phyloP scores from a whole-genome alignment of 2,888 invertebrate species.

The Selenia dentaria region DNA sequence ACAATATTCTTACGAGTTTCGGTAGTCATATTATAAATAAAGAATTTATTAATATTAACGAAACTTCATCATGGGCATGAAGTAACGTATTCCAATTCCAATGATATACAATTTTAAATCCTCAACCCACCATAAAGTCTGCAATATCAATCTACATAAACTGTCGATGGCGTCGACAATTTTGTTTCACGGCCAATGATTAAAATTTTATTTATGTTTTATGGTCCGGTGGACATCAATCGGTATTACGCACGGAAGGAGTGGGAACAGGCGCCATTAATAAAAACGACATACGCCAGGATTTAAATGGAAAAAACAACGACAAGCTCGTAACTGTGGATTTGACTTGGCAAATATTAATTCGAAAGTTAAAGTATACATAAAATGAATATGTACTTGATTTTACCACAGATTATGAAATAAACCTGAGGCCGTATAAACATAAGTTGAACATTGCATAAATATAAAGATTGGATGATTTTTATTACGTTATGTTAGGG shows the following conservation, averaged over 20 bases:
- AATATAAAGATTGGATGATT: too few relatives aligned
- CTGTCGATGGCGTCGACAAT: slow-evolving; percentile 34
- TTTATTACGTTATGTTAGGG: too few relatives aligned
- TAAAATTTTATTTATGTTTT: slow-evolving; percentile 55
- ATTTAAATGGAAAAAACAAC: slow-evolving; percentile 54
- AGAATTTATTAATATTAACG: too few relatives aligned
- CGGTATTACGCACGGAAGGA: slow-evolving; percentile 50
- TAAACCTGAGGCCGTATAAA: too few relatives aligned
- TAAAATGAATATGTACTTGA: too few relatives aligned
- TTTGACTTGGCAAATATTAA: neutral
- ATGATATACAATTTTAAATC: neutral
- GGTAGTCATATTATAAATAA: too few relatives aligned
- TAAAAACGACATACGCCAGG: slow-evolving; percentile 53
- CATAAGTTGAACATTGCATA: too few relatives aligned
- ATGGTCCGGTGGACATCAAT: slow-evolving; percentile 51
- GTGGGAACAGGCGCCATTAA: slow-evolving; percentile 51
- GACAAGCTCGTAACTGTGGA: slow-evolving; percentile 18
- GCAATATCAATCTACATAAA: slow-evolving; percentile 22
- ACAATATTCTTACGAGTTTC: too few relatives aligned
- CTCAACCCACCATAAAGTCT: slow-evolving; percentile 6
- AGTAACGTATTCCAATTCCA: neutral
- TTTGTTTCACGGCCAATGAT: slow-evolving; percentile 45
- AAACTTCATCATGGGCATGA: too few relatives aligned
- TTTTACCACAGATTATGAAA: too few relatives aligned
- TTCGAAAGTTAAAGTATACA: too few relatives aligned